A percentile compares a stretch with the other conserved stretches of the same genome.
These are phyloP conservation scores for Collichthys lucidus DNA, from an alignment of 2,113 vertebrate genomes.

Conservation along the genomic window DNA sequence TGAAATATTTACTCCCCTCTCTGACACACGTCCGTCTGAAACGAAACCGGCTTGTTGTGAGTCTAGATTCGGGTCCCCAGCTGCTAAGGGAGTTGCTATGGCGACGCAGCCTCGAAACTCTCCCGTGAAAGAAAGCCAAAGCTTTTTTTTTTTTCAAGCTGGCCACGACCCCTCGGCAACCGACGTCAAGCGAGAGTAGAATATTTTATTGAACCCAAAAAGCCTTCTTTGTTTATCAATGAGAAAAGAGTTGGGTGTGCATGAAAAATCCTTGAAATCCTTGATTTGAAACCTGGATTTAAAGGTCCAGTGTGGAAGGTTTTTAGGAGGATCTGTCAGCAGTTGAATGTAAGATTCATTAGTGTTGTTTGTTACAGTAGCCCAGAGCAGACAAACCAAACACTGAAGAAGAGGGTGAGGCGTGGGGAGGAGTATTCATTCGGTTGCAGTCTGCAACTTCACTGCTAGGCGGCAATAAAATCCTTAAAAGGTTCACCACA, in stretches of 20 bases:
- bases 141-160: not conserved
- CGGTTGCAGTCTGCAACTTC: too few relatives aligned
- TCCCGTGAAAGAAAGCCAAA: not conserved
- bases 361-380: too few relatives aligned
- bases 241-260: not conserved
- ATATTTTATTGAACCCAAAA: constrained; percentile 26
- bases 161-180: constrained; percentile 41
- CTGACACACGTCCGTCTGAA: constrained; percentile 7
- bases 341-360: too few relatives aligned
- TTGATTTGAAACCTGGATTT: too few relatives aligned
- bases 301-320: too few relatives aligned
- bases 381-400: too few relatives aligned
- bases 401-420: too few relatives aligned
- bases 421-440: too few relatives aligned
- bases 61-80: constrained; percentile 1
- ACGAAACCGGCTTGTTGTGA: not conserved
- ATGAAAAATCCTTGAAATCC: too few relatives aligned
- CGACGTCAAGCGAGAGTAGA: not conserved
- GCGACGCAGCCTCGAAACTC: constrained; percentile 28
- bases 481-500: too few relatives aligned
- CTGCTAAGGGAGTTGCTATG: constrained; percentile 30
- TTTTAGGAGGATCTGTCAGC: too few relatives aligned
- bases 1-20: not conserved
- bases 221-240: not conserved
- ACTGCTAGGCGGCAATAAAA: too few relatives aligned